Evolutionary conservation across 2,888 invertebrate genomes (phyloP).

Genomic region (Lycaena phlaeas): DNA sequence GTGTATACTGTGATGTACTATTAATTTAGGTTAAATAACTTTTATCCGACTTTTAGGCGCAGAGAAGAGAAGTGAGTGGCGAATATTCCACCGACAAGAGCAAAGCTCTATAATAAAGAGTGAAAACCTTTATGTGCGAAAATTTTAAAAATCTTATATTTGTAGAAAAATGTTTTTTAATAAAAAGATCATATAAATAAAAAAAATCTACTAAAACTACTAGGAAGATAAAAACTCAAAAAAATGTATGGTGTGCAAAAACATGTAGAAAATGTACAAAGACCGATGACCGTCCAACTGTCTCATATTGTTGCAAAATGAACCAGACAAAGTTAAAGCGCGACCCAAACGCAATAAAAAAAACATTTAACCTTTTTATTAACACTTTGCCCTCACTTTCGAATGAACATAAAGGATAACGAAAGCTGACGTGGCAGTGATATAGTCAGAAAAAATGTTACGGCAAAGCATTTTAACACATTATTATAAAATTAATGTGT

Average conservation of each 20-base stretch:
- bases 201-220: not conserved
- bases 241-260: not conserved
- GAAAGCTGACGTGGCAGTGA: constrained; percentile 17
- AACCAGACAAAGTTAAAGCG: not conserved
- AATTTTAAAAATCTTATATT: too few species aligned
- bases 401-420: constrained; percentile 20
- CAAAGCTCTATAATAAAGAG: too few species aligned
- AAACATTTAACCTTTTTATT: constrained; percentile 16
- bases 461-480: not conserved
- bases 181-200: not conserved
- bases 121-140: too few species aligned
- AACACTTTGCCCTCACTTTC: constrained; percentile 15
- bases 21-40: too few species aligned
- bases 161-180: too few species aligned
- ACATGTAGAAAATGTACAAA: not conserved
- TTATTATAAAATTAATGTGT: too few species aligned
- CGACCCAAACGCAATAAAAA: not conserved
- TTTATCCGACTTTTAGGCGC: too few species aligned
- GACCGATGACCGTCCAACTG: not conserved
- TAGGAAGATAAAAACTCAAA: not conserved
- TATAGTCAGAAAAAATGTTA: constrained; percentile 2
- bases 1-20: too few species aligned
- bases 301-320: constrained; percentile 2
- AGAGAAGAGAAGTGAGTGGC: too few species aligned
- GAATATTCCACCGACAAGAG: too few species aligned